Conservation (phyloP, 2,113 vertebrate genomes). For the Myanophis thanlyinensis region DNA sequence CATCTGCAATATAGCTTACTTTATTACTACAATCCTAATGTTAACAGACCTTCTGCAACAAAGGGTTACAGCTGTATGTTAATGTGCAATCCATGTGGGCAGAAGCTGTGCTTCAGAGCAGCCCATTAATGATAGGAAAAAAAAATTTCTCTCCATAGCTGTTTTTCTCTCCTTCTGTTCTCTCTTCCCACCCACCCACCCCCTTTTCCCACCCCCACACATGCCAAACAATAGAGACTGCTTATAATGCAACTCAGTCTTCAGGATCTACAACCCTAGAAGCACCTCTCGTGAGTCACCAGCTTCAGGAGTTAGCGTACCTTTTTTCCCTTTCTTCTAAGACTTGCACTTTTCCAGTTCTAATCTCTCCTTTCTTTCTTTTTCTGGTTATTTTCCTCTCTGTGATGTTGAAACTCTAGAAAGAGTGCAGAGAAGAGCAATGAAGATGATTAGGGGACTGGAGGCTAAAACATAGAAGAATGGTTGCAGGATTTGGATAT, state of each 20-base stretch:
- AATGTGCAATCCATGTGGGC: neutral
- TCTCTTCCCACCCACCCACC: neutral
- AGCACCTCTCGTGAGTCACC: neutral
- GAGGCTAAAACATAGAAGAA: neutral
- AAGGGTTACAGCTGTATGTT: neutral
- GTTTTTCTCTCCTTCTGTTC: neutral
- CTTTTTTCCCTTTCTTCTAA: neutral
- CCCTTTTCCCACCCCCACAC: neutral
- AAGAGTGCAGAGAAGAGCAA: neutral
- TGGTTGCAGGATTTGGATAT: neutral
- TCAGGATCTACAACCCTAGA: neutral
- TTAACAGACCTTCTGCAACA: neutral
- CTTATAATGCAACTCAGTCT: neutral
- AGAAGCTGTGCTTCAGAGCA: slow-evolving; percentile 16
- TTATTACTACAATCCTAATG: neutral
- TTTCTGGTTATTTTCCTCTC: neutral
- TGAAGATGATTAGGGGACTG: neutral
- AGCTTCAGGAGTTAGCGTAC: neutral
- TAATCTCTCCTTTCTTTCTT: neutral
- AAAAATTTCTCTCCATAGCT: neutral
- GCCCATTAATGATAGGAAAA: neutral
- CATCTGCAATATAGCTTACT: neutral
- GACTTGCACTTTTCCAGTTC: neutral
- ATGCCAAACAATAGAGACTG: slow-evolving; percentile 4
- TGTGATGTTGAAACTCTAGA: neutral